Conservation (phyloP, 1,140 invertebrate genomes). For the Euglossa dilemma region DNA sequence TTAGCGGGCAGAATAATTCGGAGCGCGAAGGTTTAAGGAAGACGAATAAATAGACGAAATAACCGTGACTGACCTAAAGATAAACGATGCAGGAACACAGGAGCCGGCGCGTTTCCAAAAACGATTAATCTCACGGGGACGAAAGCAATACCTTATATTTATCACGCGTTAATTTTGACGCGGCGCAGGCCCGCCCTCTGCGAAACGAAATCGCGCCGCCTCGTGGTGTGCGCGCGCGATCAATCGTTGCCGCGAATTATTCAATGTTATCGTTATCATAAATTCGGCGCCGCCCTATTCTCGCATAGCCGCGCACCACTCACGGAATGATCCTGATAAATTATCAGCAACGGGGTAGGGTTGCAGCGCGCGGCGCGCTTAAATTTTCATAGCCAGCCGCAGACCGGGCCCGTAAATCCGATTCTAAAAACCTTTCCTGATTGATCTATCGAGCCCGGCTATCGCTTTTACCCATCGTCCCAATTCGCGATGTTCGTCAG, state of each 20-base stretch:
- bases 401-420: slow-evolving; percentile 34
- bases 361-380: slow-evolving; percentile 50
- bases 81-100: no score
- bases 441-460: slow-evolving; percentile 46
- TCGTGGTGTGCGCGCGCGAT: slow-evolving; percentile 45
- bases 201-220: slow-evolving; percentile 17
- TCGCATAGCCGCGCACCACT: slow-evolving; percentile 35
- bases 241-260: slow-evolving; percentile 67
- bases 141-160: slow-evolving; percentile 29
- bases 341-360: slow-evolving; percentile 53
- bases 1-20: no score
- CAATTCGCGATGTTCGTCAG: slow-evolving; percentile 41
- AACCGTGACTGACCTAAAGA: no score
- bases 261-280: slow-evolving; percentile 72
- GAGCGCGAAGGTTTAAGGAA: no score
- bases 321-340: slow-evolving; percentile 68
- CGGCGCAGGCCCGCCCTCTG: no score
- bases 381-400: slow-evolving; percentile 56
- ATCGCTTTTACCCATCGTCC: slow-evolving; percentile 34
- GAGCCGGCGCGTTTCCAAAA: no score
- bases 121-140: background rate
- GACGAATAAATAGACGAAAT: no score
- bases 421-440: slow-evolving; percentile 51
- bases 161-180: slow-evolving; percentile 28
- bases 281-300: slow-evolving; percentile 61